Base-by-base conservation (phyloP, 1,140 invertebrate genomes). In the Tyrophagus putrescentiae region DNA sequence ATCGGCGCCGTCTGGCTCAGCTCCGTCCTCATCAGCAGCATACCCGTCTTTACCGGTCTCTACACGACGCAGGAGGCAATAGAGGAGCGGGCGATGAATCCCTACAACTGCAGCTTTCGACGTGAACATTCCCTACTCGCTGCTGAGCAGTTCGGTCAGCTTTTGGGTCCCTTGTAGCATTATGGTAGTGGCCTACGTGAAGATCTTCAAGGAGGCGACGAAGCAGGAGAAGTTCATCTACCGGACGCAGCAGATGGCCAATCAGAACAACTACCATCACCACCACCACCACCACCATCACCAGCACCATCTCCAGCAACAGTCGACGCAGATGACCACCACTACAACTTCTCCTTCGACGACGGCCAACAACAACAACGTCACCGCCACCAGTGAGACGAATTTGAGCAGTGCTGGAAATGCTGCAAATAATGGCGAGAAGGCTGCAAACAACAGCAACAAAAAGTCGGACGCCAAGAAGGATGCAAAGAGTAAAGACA, bases 151-250 rank as follows among this genome's bases (percentile, higher is more conserved):
- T 56, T 84, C 84, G 42, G 89, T 96, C 68, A 93, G 88, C 0
- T 95, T 95, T 70, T 96, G 91, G 91, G 92, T 93, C 69, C 92
- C 92, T 0, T 89, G 87, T 70, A 83, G 85, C 27, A 91, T 94
- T 54, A 95, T 96, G 90, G 80, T 89, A 60, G 84, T 88, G 68
- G 91, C 88, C 6, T 96, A 96, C 67, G 77, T 83, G 50, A 81
- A 84, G 16, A 93, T 94, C 71, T 94, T 89, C 72, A 79, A 81
- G 60, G 89, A 93, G 72, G 91, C 91, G 0, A 86, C 87, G 68
- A 77, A 82, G 16, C 90, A 96, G 70, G 90, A 94, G 70, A 90
- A 89, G 67, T 84, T 85, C 66, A 78, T 91, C 68, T 84, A 85
- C 70, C 82, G 64, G 60, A 81, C 79, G 62, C 65, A 67, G 31